phyloP scores from a whole-genome alignment of 2,113 vertebrate genomes.

The Pluvialis apricaria region DNA sequence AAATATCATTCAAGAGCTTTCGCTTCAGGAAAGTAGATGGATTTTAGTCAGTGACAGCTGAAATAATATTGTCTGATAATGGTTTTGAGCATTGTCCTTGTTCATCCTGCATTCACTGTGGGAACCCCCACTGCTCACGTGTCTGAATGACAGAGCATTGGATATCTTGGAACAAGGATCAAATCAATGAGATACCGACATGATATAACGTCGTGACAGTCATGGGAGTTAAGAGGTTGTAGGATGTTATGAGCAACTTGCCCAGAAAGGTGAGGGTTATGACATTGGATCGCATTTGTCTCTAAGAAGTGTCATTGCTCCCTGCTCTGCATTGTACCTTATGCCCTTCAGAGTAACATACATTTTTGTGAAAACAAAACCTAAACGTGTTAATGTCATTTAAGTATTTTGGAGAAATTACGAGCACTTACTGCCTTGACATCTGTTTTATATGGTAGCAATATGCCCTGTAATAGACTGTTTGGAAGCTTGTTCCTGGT shows the following conservation, averaged over 20 bases:
- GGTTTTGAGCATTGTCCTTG: neutral
- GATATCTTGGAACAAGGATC: neutral
- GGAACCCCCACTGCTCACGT: neutral
- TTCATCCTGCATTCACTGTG: neutral
- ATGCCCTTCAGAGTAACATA: neutral
- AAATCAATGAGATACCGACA: neutral
- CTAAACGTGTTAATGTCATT: neutral
- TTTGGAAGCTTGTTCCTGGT: neutral
- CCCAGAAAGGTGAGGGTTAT: neutral
- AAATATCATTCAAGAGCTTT: neutral
- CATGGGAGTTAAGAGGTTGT: neutral
- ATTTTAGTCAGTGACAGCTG: neutral
- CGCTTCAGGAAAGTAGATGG: neutral
- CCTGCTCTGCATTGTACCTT: neutral
- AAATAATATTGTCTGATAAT: neutral
- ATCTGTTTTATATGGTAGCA: neutral
- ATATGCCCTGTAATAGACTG: neutral
- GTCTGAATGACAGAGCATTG: neutral
- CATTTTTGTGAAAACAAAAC: neutral
- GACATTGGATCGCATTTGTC: neutral
- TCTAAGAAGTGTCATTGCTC: neutral
- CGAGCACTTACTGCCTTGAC: rapidly evolving
- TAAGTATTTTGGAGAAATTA: neutral
- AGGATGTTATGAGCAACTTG: neutral
- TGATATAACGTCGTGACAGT: neutral